phyloP scores from a whole-genome alignment of 1,140 invertebrate genomes.

The Druon quercuslanigerum region DNA sequence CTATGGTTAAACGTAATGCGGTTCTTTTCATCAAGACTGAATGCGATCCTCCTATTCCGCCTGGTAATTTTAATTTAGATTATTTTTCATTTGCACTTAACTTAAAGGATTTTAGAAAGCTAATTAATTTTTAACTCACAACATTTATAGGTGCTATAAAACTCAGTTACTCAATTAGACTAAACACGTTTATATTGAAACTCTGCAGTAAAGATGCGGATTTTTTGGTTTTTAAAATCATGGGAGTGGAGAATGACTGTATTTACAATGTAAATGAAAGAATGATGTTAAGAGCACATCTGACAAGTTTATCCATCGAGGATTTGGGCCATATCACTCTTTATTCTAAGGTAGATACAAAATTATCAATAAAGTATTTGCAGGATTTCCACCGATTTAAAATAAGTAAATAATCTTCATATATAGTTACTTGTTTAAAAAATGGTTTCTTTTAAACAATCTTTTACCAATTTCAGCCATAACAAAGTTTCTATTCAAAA shows the following conservation, averaged over 20 bases:
- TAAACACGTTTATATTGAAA: conserved; percentile 79
- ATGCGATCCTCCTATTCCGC: conserved; percentile 82
- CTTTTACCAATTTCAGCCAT: no score
- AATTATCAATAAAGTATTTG: conserved; percentile 3
- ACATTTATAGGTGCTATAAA: conserved; percentile 80
- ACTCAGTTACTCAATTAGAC: conserved; percentile 84
- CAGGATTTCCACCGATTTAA: no score
- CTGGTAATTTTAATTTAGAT: conserved; percentile 63
- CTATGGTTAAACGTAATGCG: conserved; percentile 50
- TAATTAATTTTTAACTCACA: no score
- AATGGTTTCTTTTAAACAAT: no score
- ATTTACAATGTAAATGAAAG: conserved; percentile 88
- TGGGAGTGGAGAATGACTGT: conserved; percentile 84
- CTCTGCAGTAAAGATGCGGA: conserved; percentile 84
- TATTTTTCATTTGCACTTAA: no score
- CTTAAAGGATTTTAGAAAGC: no score
- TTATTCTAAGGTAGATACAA: conserved; percentile 82
- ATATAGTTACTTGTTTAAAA: no score
- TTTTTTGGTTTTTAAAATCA: conserved; percentile 80
- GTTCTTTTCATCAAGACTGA: conserved; percentile 64
- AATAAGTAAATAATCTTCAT: no score
- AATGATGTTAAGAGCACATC: conserved; percentile 83
- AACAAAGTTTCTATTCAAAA: no score
- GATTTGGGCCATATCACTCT: conserved; percentile 86
- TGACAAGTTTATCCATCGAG: conserved; percentile 82